Base-by-base conservation (phyloP, 1,140 invertebrate species). In the Marisa cornuarietis region DNA sequence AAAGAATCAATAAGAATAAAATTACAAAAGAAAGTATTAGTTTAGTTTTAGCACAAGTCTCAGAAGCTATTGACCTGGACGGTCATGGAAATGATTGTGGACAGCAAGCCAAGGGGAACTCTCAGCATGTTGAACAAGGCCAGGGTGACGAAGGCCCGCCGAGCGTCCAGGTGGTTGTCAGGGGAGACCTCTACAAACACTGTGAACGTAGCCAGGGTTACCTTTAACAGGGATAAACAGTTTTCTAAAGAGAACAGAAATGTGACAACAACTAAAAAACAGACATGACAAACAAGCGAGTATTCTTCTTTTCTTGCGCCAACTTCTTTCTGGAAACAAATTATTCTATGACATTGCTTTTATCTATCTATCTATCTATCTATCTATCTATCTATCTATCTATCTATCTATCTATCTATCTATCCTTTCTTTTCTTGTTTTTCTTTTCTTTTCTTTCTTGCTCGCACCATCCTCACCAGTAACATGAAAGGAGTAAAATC, bases 71-170 rank as follows among this genome's bases (percentile, higher is more conserved):
- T 9, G 54, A 82, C 81, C 81, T 82, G 81, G 0, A 78, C 79
- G 65, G 66, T 80, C 78, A 82, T 80, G n/a, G 78, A 73, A 11
- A 82, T 82, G 74, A 82, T 82, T n/a, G 79, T 79, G 16, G 79
- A 92, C 63, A 94, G 83, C 31, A 93, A 88, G 52, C 85, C 86
- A 75, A 94, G 92, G 85, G 98, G 97, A 91, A 98, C 97, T 90
- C 97, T 94, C 83, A 99, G 94, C 86, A 99, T 96, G 92, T 99
- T 99, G 93, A 99, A 99, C 87, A 99, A 94, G 90, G 97, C 95
- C 83, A 99, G 93, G 83, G 97, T 96, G 82, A 99, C 97, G 92
- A 99, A 99, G 83, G 92, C 98, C 87, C 93, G 96, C 89, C 94
- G 93, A 84, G 97, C 95, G 90, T 97, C 95, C 88, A 99, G 65